These are phyloP conservation scores for Eurystomus glaucurus DNA, from an alignment of 2,797 vertebrate genomes.

Conservation along the genomic window DNA sequence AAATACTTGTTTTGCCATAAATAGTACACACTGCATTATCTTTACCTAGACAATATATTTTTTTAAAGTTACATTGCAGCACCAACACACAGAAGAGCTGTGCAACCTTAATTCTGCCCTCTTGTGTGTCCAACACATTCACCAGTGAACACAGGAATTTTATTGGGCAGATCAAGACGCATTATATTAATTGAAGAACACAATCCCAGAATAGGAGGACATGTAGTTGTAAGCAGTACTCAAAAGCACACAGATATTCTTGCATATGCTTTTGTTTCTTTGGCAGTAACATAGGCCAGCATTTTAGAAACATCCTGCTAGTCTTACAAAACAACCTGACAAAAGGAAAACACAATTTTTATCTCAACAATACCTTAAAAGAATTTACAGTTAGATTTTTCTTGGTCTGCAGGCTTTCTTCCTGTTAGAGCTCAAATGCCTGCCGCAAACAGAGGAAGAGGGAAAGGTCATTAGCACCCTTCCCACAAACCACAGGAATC, in stretches of 20 bases:
- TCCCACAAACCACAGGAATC: not conserved
- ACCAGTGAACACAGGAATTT: not conserved
- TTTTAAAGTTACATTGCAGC: not conserved
- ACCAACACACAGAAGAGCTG: not conserved
- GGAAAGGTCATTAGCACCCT: not conserved
- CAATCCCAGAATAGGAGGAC: not conserved
- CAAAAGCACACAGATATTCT: not conserved
- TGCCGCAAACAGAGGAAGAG: slow-evolving; percentile 30
- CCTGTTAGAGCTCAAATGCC: slow-evolving; percentile 19
- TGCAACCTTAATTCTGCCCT: not conserved
- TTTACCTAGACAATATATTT: not conserved
- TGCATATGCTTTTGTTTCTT: slow-evolving; percentile 8
- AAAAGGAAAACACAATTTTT: slow-evolving; percentile 37
- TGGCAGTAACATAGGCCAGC: slow-evolving; percentile 1
- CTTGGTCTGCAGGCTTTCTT: not conserved
- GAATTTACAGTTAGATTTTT: not conserved
- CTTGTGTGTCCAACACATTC: not conserved
- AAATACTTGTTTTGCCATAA: not conserved
- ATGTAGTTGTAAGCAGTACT: not conserved
- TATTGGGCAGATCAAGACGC: not conserved
- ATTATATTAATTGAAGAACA: not conserved
- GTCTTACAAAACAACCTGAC: not conserved
- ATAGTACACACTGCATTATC: not conserved
- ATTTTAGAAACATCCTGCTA: slow-evolving; percentile 40
- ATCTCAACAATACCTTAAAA: slow-evolving; percentile 16